Conservation (phyloP, 2,797 vertebrate genomes). For the Phalloptychus januarius region DNA sequence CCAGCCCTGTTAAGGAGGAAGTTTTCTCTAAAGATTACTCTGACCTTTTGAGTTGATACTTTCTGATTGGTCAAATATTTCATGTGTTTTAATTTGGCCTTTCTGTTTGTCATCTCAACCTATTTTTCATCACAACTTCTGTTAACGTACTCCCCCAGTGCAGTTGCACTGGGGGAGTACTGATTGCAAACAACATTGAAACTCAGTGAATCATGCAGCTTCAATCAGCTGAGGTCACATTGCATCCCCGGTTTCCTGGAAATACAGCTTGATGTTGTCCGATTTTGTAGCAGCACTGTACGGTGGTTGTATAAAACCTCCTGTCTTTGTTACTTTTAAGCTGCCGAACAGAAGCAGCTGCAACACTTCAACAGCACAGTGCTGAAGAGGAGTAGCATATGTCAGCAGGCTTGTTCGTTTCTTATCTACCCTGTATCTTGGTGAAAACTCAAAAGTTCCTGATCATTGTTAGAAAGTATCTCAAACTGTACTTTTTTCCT, state of each 20-base stretch:
- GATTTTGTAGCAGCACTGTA: neutral
- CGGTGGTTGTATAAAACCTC: neutral
- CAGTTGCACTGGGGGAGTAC: neutral
- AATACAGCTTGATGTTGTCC: neutral
- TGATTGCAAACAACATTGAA: neutral
- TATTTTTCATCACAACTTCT: neutral
- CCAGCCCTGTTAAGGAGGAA: neutral
- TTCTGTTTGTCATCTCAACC: neutral
- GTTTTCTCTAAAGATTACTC: neutral
- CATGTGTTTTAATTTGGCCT: neutral
- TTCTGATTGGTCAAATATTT: neutral
- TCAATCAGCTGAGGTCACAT: conserved; percentile 2
- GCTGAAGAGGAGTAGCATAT: neutral
- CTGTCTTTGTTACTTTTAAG: neutral
- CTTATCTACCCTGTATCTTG: neutral
- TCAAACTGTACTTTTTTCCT: neutral
- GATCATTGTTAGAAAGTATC: neutral
- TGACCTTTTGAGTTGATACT: neutral
- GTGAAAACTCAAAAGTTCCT: neutral
- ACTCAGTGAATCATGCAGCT: neutral
- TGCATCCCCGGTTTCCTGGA: neutral
- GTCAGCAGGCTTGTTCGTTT: neutral
- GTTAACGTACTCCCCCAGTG: no score
- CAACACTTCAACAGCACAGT: neutral
- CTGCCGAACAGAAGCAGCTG: neutral